These are phyloP conservation scores for Mallotus villosus DNA, from an alignment of 2,797 vertebrate species.

Conservation along the genomic window DNA sequence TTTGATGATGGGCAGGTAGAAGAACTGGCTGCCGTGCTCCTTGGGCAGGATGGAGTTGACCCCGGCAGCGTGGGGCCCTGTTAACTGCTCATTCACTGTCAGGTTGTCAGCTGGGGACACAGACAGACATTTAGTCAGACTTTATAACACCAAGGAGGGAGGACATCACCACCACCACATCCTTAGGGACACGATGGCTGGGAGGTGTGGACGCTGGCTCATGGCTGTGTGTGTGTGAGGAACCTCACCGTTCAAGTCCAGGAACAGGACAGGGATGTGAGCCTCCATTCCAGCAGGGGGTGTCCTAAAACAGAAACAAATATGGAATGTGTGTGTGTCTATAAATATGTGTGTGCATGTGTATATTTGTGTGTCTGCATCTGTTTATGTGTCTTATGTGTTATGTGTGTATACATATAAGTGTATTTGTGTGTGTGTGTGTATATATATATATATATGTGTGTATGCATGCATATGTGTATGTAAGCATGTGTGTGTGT, in stretches of 20 bases:
- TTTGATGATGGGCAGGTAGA: conserved; percentile 95
- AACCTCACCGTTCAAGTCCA: conserved; percentile 92
- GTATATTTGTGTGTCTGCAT: not conserved
- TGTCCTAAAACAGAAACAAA: conserved; percentile 70
- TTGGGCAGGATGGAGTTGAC: conserved; percentile 97
- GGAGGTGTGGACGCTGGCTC: too few relatives aligned
- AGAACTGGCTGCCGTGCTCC: conserved; percentile 97
- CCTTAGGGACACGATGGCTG: not conserved
- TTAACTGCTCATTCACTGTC: conserved; percentile 90
- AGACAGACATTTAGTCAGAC: conserved; percentile 10
- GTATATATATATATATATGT: not conserved
- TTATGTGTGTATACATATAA: conserved; percentile 12
- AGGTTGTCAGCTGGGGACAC: conserved; percentile 87
- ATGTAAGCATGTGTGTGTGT: not conserved
- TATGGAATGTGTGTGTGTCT: not conserved
- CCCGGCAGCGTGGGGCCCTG: conserved; percentile 88
- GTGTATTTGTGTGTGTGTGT: conserved; percentile 2
- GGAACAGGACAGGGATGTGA: conserved; percentile 93
- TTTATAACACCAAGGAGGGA: conserved; percentile 4
- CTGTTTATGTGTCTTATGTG: not conserved
- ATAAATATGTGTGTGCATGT: not conserved
- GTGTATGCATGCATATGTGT: not conserved
- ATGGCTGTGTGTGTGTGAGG: not conserved
- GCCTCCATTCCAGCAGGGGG: conserved; percentile 94
- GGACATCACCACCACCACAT: conserved; percentile 3